A percentile compares a stretch with the other conserved stretches of the same genome.
Evolutionary conservation across 1,140 invertebrate genomes (phyloP).

Genomic region (Bombus difficillimus): DNA sequence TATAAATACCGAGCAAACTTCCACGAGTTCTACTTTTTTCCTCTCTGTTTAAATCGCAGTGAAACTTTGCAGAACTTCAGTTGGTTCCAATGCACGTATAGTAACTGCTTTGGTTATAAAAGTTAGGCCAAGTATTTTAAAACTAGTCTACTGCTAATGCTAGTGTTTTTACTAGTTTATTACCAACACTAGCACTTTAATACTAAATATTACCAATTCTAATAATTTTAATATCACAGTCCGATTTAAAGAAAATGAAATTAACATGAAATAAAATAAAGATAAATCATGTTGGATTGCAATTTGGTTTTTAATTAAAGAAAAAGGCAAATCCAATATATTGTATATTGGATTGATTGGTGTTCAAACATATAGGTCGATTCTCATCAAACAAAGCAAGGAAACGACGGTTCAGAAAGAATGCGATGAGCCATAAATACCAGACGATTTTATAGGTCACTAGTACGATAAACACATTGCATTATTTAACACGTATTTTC

Average conservation of each 20-base stretch:
- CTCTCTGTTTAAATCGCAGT: neutral
- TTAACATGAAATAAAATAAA: neutral
- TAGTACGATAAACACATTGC: too few relatives aligned
- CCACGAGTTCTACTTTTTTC: neutral
- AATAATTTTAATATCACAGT: too few relatives aligned
- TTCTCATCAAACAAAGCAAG: constrained; percentile 21
- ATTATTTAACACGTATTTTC: neutral
- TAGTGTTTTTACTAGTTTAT: too few relatives aligned
- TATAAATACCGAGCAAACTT: too few relatives aligned
- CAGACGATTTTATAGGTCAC: neutral
- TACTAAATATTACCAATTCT: too few relatives aligned
- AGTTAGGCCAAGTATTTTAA: too few relatives aligned
- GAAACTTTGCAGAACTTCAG: neutral
- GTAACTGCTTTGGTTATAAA: neutral
- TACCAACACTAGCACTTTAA: too few relatives aligned
- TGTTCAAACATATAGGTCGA: constrained; percentile 38
- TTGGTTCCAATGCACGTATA: too few relatives aligned
- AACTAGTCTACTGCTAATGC: too few relatives aligned
- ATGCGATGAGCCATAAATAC: constrained; percentile 16
- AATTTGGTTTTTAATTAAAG: constrained; percentile 32
- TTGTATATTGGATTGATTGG: constrained; percentile 1
- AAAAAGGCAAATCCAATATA: neutral
- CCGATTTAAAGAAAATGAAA: neutral
- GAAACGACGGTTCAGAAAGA: neutral
- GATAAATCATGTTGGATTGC: neutral